Percentiles rank a stretch among this genome's conserved stretches.
phyloP scores from a whole-genome alignment of 2,113 vertebrate genomes.

The Microcebus griseorufus region DNA sequence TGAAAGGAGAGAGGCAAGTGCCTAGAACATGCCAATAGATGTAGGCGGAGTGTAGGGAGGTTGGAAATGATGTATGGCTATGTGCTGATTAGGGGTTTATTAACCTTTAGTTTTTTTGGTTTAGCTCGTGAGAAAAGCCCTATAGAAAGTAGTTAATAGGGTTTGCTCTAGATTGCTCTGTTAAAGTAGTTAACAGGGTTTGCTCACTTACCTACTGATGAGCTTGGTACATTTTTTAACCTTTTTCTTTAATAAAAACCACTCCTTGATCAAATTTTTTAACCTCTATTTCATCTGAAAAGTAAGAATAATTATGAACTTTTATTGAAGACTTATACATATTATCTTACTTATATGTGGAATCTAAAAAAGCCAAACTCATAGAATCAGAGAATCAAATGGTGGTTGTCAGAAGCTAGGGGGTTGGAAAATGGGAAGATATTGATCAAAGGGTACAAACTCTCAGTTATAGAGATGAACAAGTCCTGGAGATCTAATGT shows the following conservation, averaged over 20 bases:
- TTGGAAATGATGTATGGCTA: background rate
- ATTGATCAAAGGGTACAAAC: background rate
- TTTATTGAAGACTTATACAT: background rate
- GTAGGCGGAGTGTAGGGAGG: background rate
- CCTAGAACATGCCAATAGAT: background rate
- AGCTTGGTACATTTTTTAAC: background rate
- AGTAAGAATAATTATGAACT: background rate
- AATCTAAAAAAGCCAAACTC: background rate
- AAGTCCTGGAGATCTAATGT: background rate
- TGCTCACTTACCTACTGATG: background rate
- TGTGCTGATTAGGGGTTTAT: background rate
- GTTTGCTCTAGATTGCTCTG: background rate
- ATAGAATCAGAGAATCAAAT: background rate
- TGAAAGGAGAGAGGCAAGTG: background rate
- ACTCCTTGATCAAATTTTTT: background rate
- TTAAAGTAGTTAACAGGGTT: background rate
- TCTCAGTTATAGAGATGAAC: background rate
- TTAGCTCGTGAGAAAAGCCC: background rate
- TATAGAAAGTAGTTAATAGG: background rate
- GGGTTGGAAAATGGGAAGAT: background rate
- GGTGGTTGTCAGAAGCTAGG: background rate
- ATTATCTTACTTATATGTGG: background rate
- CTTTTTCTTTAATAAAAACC: too few relatives aligned
- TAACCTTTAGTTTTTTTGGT: background rate
- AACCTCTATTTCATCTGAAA: slow-evolving; percentile 9